A percentile compares a stretch with the other conserved stretches of the same genome.
Conservation (phyloP, 2,113 vertebrate genomes). For the Rhizomys pruinosus region DNA sequence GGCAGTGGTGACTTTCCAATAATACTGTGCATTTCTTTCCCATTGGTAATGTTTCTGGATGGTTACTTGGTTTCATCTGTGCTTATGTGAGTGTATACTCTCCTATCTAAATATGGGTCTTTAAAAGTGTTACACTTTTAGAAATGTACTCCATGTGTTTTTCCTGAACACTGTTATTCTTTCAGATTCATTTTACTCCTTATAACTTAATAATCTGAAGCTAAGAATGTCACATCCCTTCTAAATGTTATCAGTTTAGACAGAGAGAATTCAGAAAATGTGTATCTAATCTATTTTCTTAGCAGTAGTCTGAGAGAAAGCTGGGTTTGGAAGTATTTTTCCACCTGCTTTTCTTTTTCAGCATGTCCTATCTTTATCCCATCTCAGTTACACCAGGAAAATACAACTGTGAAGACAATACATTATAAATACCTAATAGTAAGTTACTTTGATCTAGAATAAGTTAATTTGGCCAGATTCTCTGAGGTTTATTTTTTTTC, state of each 20-base stretch:
- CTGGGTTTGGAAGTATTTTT: slow-evolving; percentile 64
- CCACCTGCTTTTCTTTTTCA: slow-evolving; percentile 65
- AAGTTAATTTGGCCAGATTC: slow-evolving; percentile 39
- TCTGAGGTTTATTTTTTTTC: not conserved
- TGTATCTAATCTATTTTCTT: slow-evolving; percentile 60
- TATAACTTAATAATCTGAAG: not conserved
- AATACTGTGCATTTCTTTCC: not conserved
- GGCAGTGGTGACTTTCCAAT: not conserved
- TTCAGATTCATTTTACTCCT: slow-evolving; percentile 53
- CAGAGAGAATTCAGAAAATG: slow-evolving; percentile 54
- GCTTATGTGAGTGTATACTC: not conserved
- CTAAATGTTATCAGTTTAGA: slow-evolving; percentile 43
- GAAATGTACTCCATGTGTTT: not conserved
- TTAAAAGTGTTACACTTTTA: not conserved
- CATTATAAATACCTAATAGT: slow-evolving; percentile 36
- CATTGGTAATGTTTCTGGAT: not conserved
- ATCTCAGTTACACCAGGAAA: slow-evolving; percentile 61
- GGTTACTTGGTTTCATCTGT: not conserved
- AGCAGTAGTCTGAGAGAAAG: slow-evolving; percentile 44
- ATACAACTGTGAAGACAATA: slow-evolving; percentile 56
- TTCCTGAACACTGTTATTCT: slow-evolving; percentile 29
- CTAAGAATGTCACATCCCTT: slow-evolving; percentile 17
- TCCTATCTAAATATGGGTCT: not conserved
- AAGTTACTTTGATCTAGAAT: slow-evolving; percentile 43
- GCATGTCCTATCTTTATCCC: slow-evolving; percentile 46